Evolutionary conservation across 64 coral and sea anemone species (phyloP).

Genomic region (Dendronephthya gigantea): DNA sequence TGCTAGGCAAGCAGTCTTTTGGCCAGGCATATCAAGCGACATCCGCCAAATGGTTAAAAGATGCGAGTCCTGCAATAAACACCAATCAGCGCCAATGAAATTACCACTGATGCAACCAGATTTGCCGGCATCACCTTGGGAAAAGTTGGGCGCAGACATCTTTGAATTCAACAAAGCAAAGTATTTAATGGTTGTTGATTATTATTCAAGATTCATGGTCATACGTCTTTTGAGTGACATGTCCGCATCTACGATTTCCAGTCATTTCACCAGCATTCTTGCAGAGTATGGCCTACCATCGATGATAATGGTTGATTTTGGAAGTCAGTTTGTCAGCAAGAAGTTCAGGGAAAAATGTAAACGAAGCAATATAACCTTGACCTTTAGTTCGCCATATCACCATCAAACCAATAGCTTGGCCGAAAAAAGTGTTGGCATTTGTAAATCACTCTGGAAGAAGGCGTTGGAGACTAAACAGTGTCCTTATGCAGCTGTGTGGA

Average conservation of each 20-base stretch:
- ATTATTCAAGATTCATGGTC: slow-evolving; percentile 30
- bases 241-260: slow-evolving; percentile 23
- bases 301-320: slow-evolving; percentile 29
- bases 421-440: slow-evolving; percentile 31
- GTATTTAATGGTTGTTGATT: slow-evolving; percentile 13
- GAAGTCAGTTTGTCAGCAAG: slow-evolving; percentile 40
- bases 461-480: slow-evolving; percentile 37
- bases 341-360: slow-evolving; percentile 40
- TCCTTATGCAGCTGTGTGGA: slow-evolving; percentile 46
- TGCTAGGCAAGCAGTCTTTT: neutral
- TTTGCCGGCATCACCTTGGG: neutral
- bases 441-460: slow-evolving; percentile 46
- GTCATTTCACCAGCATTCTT: slow-evolving; percentile 22
- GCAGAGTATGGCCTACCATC: slow-evolving; percentile 45
- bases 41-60: neutral
- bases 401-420: slow-evolving; percentile 47
- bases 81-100: slow-evolving; percentile 13
- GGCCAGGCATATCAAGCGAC: slow-evolving; percentile 21
- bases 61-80: neutral
- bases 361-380: slow-evolving; percentile 33
- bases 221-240: slow-evolving; percentile 25
- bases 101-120: slow-evolving; percentile 26
- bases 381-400: slow-evolving; percentile 54
- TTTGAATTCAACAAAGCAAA: slow-evolving; percentile 17
- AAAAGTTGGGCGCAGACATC: neutral